These are phyloP conservation scores for Dyspetes luteomarginatus DNA, from an alignment of 2,888 invertebrate species.

Conservation along the genomic window DNA sequence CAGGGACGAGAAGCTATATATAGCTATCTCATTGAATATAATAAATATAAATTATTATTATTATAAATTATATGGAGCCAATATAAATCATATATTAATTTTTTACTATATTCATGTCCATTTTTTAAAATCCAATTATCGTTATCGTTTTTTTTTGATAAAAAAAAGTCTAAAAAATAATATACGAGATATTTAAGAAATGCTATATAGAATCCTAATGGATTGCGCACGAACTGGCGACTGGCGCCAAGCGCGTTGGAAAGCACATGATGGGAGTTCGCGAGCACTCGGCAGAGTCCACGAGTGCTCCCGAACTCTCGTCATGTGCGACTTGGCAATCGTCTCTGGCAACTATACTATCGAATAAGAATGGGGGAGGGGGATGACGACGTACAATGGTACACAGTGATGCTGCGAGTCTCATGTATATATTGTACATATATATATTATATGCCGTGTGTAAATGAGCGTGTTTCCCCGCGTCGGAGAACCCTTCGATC, in stretches of 20 bases:
- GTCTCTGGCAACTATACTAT: no score
- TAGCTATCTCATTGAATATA: neutral
- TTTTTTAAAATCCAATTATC: no score
- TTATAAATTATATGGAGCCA: neutral
- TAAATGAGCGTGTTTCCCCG: neutral
- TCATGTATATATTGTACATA: no score
- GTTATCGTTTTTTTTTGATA: neutral
- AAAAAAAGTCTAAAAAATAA: neutral
- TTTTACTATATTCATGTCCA: neutral
- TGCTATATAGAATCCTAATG: neutral
- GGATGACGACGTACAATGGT: no score
- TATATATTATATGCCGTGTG: no score
- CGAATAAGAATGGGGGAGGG: neutral
- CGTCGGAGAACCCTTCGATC: neutral
- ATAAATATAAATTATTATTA: conserved; percentile 9
- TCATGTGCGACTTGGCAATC: no score
- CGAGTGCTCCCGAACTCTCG: no score
- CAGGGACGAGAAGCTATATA: neutral
- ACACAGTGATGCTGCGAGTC: no score
- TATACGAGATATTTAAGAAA: neutral
- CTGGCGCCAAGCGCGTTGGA: conserved; percentile 16
- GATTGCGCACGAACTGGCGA: conserved; percentile 3
- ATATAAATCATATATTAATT: neutral
- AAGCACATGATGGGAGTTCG: neutral
- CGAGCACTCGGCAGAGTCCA: no score